Base-by-base conservation (phyloP, 2,888 invertebrate species). In the Pocota personata region DNA sequence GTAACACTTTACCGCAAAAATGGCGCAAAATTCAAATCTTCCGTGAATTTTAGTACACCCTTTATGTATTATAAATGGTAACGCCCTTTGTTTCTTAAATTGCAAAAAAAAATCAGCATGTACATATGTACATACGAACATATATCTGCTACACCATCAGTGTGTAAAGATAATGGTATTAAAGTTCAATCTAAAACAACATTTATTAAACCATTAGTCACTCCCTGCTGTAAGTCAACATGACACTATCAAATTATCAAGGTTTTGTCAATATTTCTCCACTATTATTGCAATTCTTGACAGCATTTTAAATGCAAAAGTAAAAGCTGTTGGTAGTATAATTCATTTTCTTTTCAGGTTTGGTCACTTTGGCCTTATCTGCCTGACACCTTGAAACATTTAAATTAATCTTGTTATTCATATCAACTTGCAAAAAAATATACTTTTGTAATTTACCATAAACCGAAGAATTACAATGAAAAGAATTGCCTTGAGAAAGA, bases 361-460 rank as follows among this genome's bases (percentile, higher is more conserved):
- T 32, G 35, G 16, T 48, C 48, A 48, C 48, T 48, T 48, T 48
- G 19, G 48, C 48, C 19, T 48, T 46, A 16, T 46, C 46, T 46
- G 46, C 46, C 19, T 7, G 48, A 48, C 48, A 21, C 48, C 48
- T 48, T 48, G 21, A 48, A 10, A 19, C 8, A 48, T 21, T 48
- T 48, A 2, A 48, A 48, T 48, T 48, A 48, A 48, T 21, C 48
- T 48, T 48, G 48, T 48, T 48, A 48, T 48, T 48, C 48, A 48
- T 48, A 48, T n/a, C 1, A 3, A 10, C 8, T 10, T 19, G 19
- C 10, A 14, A 43, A 43, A 14, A 40, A 40, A n/a, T 4, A 40
- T 6, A 21, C 10, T 8, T 21, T 21, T 46, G 19, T 19, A 46
- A 46, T 46, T 19, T 8, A 2, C 8, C 10, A 8, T 46, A 46